phyloP scores from a whole-genome alignment of 2,113 vertebrate genomes.

The Psilopogon haemacephalus region DNA sequence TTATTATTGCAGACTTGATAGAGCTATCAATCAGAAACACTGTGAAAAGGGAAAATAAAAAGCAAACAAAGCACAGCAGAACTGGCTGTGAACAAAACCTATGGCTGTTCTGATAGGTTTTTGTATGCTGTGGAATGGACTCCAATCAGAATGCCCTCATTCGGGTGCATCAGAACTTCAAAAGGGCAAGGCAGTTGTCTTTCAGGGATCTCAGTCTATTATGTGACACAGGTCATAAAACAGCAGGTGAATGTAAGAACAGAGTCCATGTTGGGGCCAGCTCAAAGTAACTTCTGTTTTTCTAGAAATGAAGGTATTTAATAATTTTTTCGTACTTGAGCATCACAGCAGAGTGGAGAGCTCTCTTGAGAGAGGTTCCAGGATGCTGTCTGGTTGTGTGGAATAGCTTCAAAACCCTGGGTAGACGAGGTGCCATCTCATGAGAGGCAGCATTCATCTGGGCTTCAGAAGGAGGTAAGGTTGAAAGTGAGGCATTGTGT shows the following conservation, averaged over 20 bases:
- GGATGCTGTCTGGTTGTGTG: neutral
- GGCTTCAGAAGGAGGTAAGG: neutral
- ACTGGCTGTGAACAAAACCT: neutral
- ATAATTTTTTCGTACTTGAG: neutral
- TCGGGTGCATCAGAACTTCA: slow-evolving; percentile 3
- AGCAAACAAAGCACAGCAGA: neutral
- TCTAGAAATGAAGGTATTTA: neutral
- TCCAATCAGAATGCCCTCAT: neutral
- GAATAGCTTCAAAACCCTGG: slow-evolving; percentile 23
- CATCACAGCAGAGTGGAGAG: neutral
- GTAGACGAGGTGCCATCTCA: neutral
- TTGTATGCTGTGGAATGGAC: neutral
- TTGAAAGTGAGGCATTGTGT: neutral
- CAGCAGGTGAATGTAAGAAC: neutral
- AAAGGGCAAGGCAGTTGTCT: slow-evolving; percentile 19
- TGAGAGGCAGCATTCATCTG: neutral
- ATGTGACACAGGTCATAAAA: slow-evolving; percentile 13
- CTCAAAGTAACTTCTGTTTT: neutral
- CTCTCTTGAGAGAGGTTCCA: neutral
- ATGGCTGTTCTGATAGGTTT: neutral
- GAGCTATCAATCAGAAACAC: slow-evolving; percentile 20
- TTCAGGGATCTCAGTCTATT: slow-evolving; percentile 26
- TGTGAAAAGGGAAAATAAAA: slow-evolving; percentile 6
- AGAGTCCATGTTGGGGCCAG: neutral
- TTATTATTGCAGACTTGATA: slow-evolving; percentile 1